Evolutionary conservation across 2,113 vertebrate species (phyloP), one percentile per base, ranked within the genome.

Genomic region (Anguilla japonica): DNA sequence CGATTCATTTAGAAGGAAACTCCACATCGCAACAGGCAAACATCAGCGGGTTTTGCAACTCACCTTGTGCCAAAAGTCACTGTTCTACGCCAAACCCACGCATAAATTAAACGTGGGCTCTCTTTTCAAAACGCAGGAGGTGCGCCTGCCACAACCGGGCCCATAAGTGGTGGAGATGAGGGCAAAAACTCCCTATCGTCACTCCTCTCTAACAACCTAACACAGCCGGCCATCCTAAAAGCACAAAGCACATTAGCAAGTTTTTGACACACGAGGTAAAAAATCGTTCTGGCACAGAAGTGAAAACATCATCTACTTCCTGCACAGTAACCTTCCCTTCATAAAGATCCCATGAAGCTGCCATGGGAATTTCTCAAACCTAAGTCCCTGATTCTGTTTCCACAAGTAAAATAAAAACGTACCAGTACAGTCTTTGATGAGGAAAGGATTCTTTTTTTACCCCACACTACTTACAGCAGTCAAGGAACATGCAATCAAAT

Each of bases 371-470:
- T n/a, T 71, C 26, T n/a, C 13, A 79, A 18, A 40, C 39, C 15
- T 16, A 16, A 16, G 79, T 20, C 39, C 18, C 14, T 18, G 39
- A 41, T 41, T 41, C 40, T 41, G 13, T 80, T 8, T 80, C 29
- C 16, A 41, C 20, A 41, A 22, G 39, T 7, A 41, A 41, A 80
- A 20, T 14, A 40, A 80, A 80, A 41, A 39, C 14, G 20, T 41
- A 41, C 15, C 29, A 39, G 14, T 20, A 80, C 79, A 80, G 79
- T 41, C 79, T 15, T 41, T 80, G 79, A 80, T 80, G 79, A 80
- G 79, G 15, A 80, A 40, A 80, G 79, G 39, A 80, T 80, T 80
- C 15, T 22, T 41, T 22, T 93, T 93, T 94, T 2, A 75, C n/a
- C 26, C 22, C 26, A 75, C 71, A 75, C 13, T 34, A 34, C 7